Base-by-base conservation (phyloP, 1,140 invertebrate genomes). In the Drosophila sproati region DNA sequence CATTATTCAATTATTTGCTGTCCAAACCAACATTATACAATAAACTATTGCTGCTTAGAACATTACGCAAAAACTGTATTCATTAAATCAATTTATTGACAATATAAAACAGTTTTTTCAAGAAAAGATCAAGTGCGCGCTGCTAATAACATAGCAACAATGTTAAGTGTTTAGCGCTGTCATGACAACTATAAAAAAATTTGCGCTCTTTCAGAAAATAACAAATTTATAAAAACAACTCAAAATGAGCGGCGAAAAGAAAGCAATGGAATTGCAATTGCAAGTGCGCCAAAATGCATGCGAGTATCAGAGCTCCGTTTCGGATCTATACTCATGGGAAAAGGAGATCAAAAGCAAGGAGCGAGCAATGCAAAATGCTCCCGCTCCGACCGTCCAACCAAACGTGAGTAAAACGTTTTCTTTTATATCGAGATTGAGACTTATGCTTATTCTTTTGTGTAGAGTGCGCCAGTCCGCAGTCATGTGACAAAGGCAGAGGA, bases 301-400 rank as follows among this genome's bases (percentile, higher is more conserved):
- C 48, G 96, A 96, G 77, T 92, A 98, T 28, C 94, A 96, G 71
- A 95, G 93, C 64, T 97, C 95, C 91, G 93, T 96, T 70, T 94
- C 95, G 67, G 97, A 98, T 87, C 93, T 98, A 81, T 95, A 96
- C 88, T 95, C 94, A 83, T 98, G 97, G 97, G 96, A 97, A 91
- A 93, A 94, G 59, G 95, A 97, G 79, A 97, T 98, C 93, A 97
- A 97, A 93, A 94, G 94, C 71, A 97, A 97, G 93, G 97, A 98
- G 73, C 91, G 94, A 64, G 94, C 91, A 51, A 37, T 92, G 4
- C 66, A 85, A 45, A 77, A 78, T 10, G 68, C 80, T 12, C 74
- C 77, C n/a, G 74, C 59, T 39, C 52, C 71, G 31, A 47, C 60
- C 32, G 29, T 75, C 3, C 57, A 77, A 12, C 12, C 31, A 31